Evolutionary conservation across 2,888 invertebrate genomes (phyloP).

Genomic region (Noctua pronuba): DNA sequence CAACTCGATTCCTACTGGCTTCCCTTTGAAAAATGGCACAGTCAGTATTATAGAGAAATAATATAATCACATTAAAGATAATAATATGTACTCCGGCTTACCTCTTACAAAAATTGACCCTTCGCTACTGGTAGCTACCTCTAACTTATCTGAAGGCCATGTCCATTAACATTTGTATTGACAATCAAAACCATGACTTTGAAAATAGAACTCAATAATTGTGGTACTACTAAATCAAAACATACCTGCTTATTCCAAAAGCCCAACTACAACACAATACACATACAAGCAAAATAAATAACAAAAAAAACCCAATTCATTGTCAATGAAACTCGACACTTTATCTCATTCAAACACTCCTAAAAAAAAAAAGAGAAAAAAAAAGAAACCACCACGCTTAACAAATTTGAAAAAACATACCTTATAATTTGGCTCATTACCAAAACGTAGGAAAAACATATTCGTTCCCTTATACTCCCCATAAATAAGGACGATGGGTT

Average conservation of each 20-base stretch:
- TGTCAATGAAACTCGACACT: conserved; percentile 74
- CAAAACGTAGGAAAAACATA: conserved; percentile 88
- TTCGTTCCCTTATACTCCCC: conserved; percentile 85
- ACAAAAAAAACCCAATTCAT: conserved; percentile 24
- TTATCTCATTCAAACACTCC: conserved; percentile 79
- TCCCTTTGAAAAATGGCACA: too few relatives aligned
- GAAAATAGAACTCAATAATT: neutral
- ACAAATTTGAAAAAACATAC: conserved; percentile 80
- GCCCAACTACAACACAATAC: neutral
- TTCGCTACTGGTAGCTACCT: too few relatives aligned
- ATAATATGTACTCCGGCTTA: too few relatives aligned
- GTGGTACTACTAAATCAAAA: neutral
- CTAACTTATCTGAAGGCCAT: neutral
- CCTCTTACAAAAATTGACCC: too few relatives aligned
- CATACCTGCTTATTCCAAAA: neutral
- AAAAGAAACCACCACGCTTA: conserved; percentile 77
- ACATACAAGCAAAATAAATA: neutral
- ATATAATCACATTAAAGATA: too few relatives aligned
- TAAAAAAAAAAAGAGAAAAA: conserved; percentile 63
- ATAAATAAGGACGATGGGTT: conserved; percentile 88
- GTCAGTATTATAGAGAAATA: too few relatives aligned
- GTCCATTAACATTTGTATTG: neutral
- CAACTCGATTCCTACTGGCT: too few relatives aligned
- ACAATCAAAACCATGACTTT: neutral
- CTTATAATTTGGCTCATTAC: conserved; percentile 90